These are phyloP conservation scores for Heteropelma amictum DNA, from an alignment of 2,888 invertebrate genomes.

Conservation along the genomic window DNA sequence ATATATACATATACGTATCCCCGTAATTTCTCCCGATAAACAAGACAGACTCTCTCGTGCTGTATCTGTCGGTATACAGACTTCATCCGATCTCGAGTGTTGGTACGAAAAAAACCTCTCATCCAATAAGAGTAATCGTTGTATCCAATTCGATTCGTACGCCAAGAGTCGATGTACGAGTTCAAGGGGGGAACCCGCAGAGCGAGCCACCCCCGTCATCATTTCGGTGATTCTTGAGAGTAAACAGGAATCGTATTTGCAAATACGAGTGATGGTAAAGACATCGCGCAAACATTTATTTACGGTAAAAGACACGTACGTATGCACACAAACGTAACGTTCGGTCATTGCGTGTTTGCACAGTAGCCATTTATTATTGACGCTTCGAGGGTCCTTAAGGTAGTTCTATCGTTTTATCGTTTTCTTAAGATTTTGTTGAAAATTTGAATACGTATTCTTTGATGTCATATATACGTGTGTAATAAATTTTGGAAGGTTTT, in stretches of 20 bases:
- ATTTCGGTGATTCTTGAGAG: constrained; percentile 13
- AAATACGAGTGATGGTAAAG: constrained; percentile 27
- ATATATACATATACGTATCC: no score
- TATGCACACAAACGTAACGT: neutral
- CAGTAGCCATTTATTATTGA: constrained; percentile 12
- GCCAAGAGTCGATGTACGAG: constrained; percentile 13
- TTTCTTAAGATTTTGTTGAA: no score
- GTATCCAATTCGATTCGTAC: constrained; percentile 26
- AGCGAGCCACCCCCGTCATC: neutral
- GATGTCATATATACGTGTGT: no score
- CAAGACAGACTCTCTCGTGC: neutral
- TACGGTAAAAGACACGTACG: neutral
- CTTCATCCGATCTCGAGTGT: constrained; percentile 4
- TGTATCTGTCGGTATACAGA: no score
- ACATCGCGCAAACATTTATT: constrained; percentile 21
- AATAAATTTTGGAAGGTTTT: no score
- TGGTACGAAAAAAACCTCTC: neutral
- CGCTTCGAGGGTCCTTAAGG: no score
- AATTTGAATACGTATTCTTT: no score
- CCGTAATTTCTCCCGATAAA: constrained; percentile 2
- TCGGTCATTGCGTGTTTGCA: neutral
- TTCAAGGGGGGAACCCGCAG: neutral
- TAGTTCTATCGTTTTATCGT: no score
- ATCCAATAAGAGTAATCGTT: constrained; percentile 31
- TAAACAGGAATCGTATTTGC: constrained; percentile 30